A percentile compares a stretch with the other conserved stretches of the same genome.
phyloP scores from a whole-genome alignment of 2,113 vertebrate genomes.

The Taxidea taxus region DNA sequence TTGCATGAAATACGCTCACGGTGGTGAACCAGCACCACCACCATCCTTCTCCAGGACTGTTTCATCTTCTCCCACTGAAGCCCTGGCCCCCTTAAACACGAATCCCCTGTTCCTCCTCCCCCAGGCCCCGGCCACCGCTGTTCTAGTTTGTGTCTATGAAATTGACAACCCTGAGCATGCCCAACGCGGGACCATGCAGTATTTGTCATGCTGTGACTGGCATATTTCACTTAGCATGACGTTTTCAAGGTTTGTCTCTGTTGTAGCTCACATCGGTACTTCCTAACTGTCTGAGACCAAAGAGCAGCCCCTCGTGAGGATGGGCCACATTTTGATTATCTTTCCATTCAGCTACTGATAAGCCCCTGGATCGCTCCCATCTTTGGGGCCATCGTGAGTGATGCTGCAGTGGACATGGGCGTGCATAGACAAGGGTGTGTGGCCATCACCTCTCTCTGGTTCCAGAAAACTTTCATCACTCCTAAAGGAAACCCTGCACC shows the following conservation, averaged over 20 bases:
- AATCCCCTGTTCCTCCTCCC: no score
- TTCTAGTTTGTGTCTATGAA: neutral
- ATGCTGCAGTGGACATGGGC: no score
- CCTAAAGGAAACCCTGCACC: neutral
- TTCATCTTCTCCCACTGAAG: neutral
- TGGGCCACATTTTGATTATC: neutral
- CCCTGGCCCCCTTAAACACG: neutral
- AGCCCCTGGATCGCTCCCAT: neutral
- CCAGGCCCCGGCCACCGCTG: neutral
- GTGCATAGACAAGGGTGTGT: accelerated
- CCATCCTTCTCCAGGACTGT: neutral
- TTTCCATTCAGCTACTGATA: neutral
- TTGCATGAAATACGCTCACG: neutral
- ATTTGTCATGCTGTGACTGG: neutral
- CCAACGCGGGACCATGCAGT: no score
- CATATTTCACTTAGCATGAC: neutral
- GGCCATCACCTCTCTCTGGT: neutral
- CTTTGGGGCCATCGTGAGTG: neutral
- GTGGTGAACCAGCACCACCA: no score
- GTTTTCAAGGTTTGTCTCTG: neutral
- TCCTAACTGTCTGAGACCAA: neutral
- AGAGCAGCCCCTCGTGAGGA: neutral
- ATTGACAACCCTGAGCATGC: neutral
- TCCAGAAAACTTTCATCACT: neutral
- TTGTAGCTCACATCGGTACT: neutral